Evolutionary conservation across 2,113 vertebrate species (phyloP).

Genomic region (Laterallus jamaicensis): DNA sequence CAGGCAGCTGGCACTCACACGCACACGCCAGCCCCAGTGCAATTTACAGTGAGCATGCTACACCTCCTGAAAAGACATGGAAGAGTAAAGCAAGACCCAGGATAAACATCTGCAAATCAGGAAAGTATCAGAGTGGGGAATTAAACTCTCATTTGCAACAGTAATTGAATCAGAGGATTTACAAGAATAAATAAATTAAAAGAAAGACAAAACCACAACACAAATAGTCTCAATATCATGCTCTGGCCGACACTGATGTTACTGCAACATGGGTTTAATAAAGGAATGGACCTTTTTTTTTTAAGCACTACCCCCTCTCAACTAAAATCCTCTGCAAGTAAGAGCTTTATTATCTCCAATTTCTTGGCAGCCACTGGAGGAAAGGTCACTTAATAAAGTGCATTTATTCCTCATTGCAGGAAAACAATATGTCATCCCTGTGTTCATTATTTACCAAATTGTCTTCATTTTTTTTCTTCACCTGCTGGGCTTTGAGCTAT

Average conservation of each 20-base stretch:
- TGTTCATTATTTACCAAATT: slow-evolving; percentile 82
- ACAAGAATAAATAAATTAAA: slow-evolving; percentile 33
- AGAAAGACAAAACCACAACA: not conserved
- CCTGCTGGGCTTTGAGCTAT: slow-evolving; percentile 70
- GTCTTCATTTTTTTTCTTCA: slow-evolving; percentile 80
- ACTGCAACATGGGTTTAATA: slow-evolving; percentile 58
- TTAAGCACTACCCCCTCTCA: slow-evolving; percentile 50
- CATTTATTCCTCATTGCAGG: slow-evolving; percentile 75
- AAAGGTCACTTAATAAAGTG: slow-evolving; percentile 81
- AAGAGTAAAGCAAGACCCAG: not conserved
- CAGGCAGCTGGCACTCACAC: not conserved
- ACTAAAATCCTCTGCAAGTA: slow-evolving; percentile 68
- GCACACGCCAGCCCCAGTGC: not conserved
- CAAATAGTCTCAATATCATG: not conserved
- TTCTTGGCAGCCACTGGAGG: slow-evolving; percentile 72
- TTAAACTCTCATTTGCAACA: slow-evolving; percentile 24
- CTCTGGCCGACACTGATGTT: not conserved
- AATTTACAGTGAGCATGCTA: not conserved
- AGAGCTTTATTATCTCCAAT: slow-evolving; percentile 78
- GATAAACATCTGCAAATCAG: slow-evolving; percentile 5
- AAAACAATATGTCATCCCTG: slow-evolving; percentile 78
- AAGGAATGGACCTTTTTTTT: slow-evolving; percentile 4
- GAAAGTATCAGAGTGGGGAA: slow-evolving; percentile 19
- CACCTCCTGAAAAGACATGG: not conserved
- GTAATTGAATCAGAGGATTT: slow-evolving; percentile 33